Conservation (phyloP, 2,797 vertebrate species). For the Typhlichthys eigenmanni region DNA sequence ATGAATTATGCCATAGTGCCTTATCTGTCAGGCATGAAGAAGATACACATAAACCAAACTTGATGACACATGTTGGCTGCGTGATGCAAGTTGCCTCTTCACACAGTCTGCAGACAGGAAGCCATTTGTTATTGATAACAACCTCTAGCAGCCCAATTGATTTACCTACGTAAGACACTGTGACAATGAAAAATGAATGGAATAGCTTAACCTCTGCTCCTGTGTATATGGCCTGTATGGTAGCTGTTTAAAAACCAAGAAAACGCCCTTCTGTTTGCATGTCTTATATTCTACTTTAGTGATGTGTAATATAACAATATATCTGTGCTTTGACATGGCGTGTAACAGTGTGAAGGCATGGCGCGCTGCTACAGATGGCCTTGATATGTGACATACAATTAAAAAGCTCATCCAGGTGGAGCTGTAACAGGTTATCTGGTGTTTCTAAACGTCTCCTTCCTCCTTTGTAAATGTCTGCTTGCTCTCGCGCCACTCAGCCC, state of each 20-base stretch:
- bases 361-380: conserved; percentile 3
- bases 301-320: too few relatives aligned
- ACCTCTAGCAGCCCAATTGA: not conserved
- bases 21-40: conserved; percentile 5
- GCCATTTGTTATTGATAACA: too few relatives aligned
- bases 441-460: not conserved
- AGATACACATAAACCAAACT: not conserved
- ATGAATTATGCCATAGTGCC: conserved; percentile 18
- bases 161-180: not conserved
- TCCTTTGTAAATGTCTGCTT: conserved; percentile 2
- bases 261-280: too few relatives aligned
- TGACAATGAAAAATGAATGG: too few relatives aligned
- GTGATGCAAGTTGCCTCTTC: too few relatives aligned
- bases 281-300: too few relatives aligned
- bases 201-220: too few relatives aligned
- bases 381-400: conserved; percentile 41
- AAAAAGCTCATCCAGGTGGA: conserved; percentile 18
- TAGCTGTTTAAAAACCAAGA: too few relatives aligned
- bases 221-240: too few relatives aligned
- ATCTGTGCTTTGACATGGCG: too few relatives aligned
- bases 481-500: conserved; percentile 28
- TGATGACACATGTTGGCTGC: conserved; percentile 9
- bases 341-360: too few relatives aligned
- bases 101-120: too few relatives aligned
- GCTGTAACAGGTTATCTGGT: not conserved